Evolutionary conservation across 2,888 invertebrate genomes (phyloP).

Genomic region (Orchesella flavescens): DNA sequence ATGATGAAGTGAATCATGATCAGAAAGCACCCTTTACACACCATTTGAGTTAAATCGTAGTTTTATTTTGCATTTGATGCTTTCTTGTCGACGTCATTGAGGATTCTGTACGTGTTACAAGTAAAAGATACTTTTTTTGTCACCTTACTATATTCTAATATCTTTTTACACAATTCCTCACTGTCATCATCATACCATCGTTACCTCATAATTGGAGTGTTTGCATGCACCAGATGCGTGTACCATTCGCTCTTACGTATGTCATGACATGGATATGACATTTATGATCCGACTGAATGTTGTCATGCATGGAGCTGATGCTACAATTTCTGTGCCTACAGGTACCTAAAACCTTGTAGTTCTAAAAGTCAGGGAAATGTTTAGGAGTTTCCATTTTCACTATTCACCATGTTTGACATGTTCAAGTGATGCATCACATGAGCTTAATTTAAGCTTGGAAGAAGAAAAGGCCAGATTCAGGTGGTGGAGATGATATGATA

Average conservation of each 20-base stretch:
- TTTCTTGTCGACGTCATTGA: background rate
- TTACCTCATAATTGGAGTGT: constrained; percentile 11
- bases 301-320: background rate
- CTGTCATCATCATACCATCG: constrained; percentile 9
- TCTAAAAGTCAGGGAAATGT: no score
- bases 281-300: constrained; percentile 1
- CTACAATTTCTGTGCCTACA: no score
- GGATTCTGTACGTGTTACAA: background rate
- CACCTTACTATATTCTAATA: background rate
- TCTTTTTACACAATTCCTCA: background rate
- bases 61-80: background rate
- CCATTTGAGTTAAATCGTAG: no score
- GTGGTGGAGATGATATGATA: no score
- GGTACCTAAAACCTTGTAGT: no score
- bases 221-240: constrained; percentile 13
- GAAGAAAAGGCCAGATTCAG: background rate
- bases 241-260: no score
- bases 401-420: no score
- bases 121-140: background rate
- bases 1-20: no score
- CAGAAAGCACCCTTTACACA: no score
- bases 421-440: no score
- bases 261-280: background rate
- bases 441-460: no score
- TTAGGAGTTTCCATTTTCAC: no score